Conservation (phyloP, 1,140 invertebrate species). For the Goniozus legneri region DNA sequence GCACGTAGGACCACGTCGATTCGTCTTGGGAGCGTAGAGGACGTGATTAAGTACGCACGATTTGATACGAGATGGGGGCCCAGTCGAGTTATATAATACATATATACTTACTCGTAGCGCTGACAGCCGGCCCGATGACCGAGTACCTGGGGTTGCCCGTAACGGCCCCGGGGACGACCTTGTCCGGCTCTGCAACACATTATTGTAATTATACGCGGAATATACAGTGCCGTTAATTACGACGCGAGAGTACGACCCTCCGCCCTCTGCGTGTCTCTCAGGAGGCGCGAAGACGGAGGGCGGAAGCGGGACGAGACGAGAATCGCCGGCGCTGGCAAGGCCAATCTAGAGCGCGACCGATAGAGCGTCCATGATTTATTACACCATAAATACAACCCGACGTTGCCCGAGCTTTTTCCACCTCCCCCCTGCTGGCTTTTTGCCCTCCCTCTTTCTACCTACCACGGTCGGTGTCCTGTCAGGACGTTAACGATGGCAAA, state of each 20-base stretch:
- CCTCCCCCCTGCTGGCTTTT: too few species aligned
- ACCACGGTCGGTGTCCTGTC: not conserved
- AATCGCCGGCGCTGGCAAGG: slow-evolving; percentile 34
- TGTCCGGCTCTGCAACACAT: slow-evolving; percentile 55
- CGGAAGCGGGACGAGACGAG: too few species aligned
- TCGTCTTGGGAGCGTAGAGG: too few species aligned
- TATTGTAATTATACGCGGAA: slow-evolving; percentile 54
- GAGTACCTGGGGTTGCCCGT: slow-evolving; percentile 51
- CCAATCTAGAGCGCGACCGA: slow-evolving; percentile 53
- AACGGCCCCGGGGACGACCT: slow-evolving; percentile 49
- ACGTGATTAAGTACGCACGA: too few species aligned
- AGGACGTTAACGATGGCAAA: not conserved
- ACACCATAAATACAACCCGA: slow-evolving; percentile 38
- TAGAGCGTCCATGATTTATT: slow-evolving; percentile 45
- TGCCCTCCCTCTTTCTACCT: too few species aligned
- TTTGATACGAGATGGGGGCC: too few species aligned
- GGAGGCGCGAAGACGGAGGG: too few species aligned
- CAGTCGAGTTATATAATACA: too few species aligned
- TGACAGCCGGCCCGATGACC: slow-evolving; percentile 56
- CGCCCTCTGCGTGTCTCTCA: too few species aligned
- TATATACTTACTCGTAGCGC: slow-evolving; percentile 56
- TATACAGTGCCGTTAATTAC: slow-evolving; percentile 54
- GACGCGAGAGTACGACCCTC: too few species aligned
- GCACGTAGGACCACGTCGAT: too few species aligned
- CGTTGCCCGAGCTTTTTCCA: slow-evolving; percentile 9